Evolutionary conservation across 2,797 vertebrate species (phyloP).

Genomic region (Lates japonicus): DNA sequence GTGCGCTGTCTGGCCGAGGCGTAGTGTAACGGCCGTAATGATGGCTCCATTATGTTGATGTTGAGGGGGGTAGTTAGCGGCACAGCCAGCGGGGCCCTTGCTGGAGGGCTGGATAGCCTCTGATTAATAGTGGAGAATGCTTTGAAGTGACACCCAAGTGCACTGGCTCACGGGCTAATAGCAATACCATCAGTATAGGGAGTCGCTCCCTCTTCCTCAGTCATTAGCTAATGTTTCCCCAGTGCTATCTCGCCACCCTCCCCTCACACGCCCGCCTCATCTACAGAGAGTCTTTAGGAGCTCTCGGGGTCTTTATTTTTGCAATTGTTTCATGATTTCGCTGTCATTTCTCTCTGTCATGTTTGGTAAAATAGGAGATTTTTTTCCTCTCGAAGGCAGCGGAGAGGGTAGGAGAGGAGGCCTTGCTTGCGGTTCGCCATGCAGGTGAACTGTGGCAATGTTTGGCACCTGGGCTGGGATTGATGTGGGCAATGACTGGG

Average conservation of each 20-base stretch:
- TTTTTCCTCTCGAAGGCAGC: slow-evolving; percentile 11
- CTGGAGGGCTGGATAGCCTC: slow-evolving; percentile 76
- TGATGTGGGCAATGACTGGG: slow-evolving; percentile 62
- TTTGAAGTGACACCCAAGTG: slow-evolving; percentile 86
- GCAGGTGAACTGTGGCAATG: slow-evolving; percentile 60
- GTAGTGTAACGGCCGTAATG: slow-evolving; percentile 77
- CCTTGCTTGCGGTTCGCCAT: slow-evolving; percentile 22
- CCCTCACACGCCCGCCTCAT: slow-evolving; percentile 49
- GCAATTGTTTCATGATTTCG: slow-evolving; percentile 58
- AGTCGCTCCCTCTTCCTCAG: slow-evolving; percentile 65
- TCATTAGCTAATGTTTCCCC: slow-evolving; percentile 71
- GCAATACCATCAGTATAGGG: slow-evolving; percentile 70
- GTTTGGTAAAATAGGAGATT: slow-evolving; percentile 47
- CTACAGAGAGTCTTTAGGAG: slow-evolving; percentile 40
- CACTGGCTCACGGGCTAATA: slow-evolving; percentile 76
- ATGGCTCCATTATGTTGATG: slow-evolving; percentile 84
- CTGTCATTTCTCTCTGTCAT: slow-evolving; percentile 58
- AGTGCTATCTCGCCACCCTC: slow-evolving; percentile 45
- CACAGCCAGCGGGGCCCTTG: slow-evolving; percentile 68
- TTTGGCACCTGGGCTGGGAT: no score
- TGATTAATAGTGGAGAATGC: slow-evolving; percentile 85
- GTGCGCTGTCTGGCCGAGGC: slow-evolving; percentile 74
- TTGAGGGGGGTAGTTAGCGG: slow-evolving; percentile 77
- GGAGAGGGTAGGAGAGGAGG: slow-evolving; percentile 8
- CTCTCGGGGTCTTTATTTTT: slow-evolving; percentile 48